A percentile compares a stretch with the other conserved stretches of the same genome.
phyloP scores from a whole-genome alignment of 2,888 invertebrate species.

The Agrilus mali region DNA sequence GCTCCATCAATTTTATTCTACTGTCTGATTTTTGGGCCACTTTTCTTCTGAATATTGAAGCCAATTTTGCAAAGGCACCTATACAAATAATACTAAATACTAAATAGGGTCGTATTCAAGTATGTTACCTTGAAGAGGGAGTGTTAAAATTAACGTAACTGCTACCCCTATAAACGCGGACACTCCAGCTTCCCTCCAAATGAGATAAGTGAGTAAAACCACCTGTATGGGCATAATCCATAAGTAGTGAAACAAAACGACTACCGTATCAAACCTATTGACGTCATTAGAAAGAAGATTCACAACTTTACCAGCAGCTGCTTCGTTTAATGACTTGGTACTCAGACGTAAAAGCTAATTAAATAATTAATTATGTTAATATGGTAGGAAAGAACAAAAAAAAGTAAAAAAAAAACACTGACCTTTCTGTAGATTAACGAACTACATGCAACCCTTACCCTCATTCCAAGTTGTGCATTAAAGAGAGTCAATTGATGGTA shows the following conservation, averaged over 20 bases:
- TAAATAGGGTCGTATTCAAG: too few relatives aligned
- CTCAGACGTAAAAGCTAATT: slow-evolving; percentile 45
- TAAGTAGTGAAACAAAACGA: slow-evolving; percentile 56
- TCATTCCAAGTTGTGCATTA: slow-evolving; percentile 1
- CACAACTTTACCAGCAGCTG: slow-evolving; percentile 70
- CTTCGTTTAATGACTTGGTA: slow-evolving; percentile 59
- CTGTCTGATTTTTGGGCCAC: slow-evolving; percentile 43
- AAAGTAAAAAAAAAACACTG: neutral
- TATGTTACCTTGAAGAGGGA: slow-evolving; percentile 37
- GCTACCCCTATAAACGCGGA: slow-evolving; percentile 47
- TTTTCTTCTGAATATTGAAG: slow-evolving; percentile 24
- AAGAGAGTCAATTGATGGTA: neutral
- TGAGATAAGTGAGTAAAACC: slow-evolving; percentile 43
- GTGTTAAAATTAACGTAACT: slow-evolving; percentile 38
- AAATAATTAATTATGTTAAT: too few relatives aligned
- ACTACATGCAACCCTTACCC: slow-evolving; percentile 1
- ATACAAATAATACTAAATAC: neutral
- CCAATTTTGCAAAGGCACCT: slow-evolving; percentile 15
- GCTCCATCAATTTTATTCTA: slow-evolving; percentile 53
- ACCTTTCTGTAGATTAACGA: slow-evolving; percentile 4
- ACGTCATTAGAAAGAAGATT: slow-evolving; percentile 79
- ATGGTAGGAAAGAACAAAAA: too few relatives aligned
- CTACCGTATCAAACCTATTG: slow-evolving; percentile 61
- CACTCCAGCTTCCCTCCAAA: slow-evolving; percentile 40
- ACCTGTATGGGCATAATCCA: slow-evolving; percentile 71